Percentiles rank a stretch among this genome's conserved stretches.
phyloP scores from a whole-genome alignment of 2,888 invertebrate genomes.

The Lasioglossum villosulum region DNA sequence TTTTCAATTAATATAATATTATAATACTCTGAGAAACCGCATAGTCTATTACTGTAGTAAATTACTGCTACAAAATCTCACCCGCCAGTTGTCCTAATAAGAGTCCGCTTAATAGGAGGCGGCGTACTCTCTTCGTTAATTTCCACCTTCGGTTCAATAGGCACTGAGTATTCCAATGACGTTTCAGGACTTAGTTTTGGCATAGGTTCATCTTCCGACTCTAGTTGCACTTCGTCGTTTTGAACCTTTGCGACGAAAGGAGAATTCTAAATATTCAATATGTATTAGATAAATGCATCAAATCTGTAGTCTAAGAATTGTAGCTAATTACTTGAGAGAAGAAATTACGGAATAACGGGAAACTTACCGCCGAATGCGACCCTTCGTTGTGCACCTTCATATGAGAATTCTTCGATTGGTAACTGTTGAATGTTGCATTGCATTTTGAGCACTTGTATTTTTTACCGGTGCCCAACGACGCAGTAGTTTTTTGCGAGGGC shows the following conservation, averaged over 20 bases:
- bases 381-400: slow-evolving; percentile 72
- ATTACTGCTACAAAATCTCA: slow-evolving; percentile 43
- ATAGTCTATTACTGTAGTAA: background rate
- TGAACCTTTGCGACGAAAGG: slow-evolving; percentile 51
- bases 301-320: background rate
- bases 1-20: no score
- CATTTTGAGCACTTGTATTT: slow-evolving; percentile 76
- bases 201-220: slow-evolving; percentile 69
- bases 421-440: slow-evolving; percentile 71
- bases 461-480: slow-evolving; percentile 63
- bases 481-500: slow-evolving; percentile 56
- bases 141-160: slow-evolving; percentile 74
- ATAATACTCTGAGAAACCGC: no score
- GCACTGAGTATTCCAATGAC: slow-evolving; percentile 67
- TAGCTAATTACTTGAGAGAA: background rate
- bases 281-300: background rate
- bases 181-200: slow-evolving; percentile 73
- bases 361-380: slow-evolving; percentile 40
- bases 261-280: background rate
- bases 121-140: slow-evolving; percentile 72
- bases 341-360: background rate
- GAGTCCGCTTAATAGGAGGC: slow-evolving; percentile 77
- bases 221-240: slow-evolving; percentile 59
- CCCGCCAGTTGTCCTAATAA: slow-evolving; percentile 78
- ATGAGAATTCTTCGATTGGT: slow-evolving; percentile 77